Evolutionary conservation across 2,888 invertebrate genomes (phyloP), one percentile per base, ranked within the genome.

Genomic region (Aleiodes alternator): DNA sequence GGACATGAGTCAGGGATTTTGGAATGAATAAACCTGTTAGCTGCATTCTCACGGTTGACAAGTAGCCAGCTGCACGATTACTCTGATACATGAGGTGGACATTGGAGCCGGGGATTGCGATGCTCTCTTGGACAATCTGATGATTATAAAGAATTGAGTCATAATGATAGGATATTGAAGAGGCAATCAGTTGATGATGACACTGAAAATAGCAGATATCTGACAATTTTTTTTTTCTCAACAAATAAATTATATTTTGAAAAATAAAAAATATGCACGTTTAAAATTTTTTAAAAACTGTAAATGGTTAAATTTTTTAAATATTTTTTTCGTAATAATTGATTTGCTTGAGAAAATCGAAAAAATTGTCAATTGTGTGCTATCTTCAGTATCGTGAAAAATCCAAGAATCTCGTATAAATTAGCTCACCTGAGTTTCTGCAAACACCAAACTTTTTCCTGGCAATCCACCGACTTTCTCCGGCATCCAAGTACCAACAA

Each of bases 11-110:
- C 75, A 98, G 91, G 0, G 96, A 94, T 69, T 93, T 92, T 14
- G 98, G 97, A 71, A 97, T 94, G 43, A 92, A 90, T 64, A 94
- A 92, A 2, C 95, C 94, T 2, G 98, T 97, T 70, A 98, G 91
- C 85, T 96, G 94, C 91, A 98, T 95, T 82, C 97, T 95, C 73
- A 99, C 95, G 69, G 97, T 96, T 70, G 98, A 98, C 81, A 97
- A 91, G 90, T 98, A 98, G 57, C 98, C 98, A 2, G 96, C 95
- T 0, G 98, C 95, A 90, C 98, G 96, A 70, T 97, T 97, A 82
- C 98, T 98, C 88, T 97, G 96, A 91, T 99, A 99, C 84, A 98
- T 96, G 81, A 99, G 92, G 89, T 97, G 96, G 8, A 98, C 93
- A 81, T 95, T 95, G 8, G 98, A 98, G 59, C 97, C 98, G 5